Conservation (phyloP, 2,113 vertebrate genomes). For the Myiagra hebetior region DNA sequence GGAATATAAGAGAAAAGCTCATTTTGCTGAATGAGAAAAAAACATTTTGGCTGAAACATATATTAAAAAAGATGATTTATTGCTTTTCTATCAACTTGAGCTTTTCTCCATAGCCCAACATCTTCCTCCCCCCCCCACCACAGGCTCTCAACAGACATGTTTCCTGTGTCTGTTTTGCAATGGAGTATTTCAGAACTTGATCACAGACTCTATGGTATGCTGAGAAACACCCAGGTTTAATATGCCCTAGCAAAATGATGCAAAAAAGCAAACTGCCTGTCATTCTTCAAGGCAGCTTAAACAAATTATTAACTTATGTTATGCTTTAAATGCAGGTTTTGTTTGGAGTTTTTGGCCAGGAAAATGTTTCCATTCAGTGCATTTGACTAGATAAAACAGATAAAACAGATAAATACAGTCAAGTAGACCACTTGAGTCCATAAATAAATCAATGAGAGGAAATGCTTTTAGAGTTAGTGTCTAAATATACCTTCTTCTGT, state of each 20-base stretch:
- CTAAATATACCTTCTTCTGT: background rate
- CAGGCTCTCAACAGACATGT: rapidly evolving
- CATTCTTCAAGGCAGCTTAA: background rate
- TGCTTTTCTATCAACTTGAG: background rate
- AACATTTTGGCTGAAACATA: rapidly evolving
- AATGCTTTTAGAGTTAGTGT: background rate
- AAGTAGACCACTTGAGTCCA: background rate
- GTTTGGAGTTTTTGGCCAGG: background rate
- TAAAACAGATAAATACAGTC: background rate
- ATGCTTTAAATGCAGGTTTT: background rate
- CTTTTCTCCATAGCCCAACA: background rate
- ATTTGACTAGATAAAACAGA: background rate
- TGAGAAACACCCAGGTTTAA: background rate
- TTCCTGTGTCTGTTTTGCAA: background rate
- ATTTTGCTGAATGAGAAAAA: background rate
- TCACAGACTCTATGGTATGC: background rate
- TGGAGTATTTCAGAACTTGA: background rate
- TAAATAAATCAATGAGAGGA: background rate
- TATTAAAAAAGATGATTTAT: background rate
- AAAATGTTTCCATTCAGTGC: background rate
- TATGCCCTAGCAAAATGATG: background rate
- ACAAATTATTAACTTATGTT: background rate
- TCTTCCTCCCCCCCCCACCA: background rate
- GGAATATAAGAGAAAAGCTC: background rate
- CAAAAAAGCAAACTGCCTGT: background rate